Evolutionary conservation across 1,140 invertebrate genomes (phyloP).

Genomic region (Magallana angulata): DNA sequence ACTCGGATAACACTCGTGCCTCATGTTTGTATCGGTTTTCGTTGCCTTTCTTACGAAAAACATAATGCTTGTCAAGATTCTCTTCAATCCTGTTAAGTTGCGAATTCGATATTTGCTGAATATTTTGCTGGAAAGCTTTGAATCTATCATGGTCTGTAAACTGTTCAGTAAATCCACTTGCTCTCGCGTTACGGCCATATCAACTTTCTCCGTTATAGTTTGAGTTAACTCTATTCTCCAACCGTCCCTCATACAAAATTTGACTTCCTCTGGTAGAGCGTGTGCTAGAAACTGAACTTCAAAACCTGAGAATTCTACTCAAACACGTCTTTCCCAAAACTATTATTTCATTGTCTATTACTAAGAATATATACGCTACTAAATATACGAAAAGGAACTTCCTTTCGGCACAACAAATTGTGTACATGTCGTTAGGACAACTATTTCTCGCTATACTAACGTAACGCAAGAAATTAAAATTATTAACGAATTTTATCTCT

Average conservation of each 20-base stretch:
- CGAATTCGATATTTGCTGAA: background rate
- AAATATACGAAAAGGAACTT: no score
- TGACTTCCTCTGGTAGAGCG: background rate
- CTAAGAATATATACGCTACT: no score
- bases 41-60: conserved; percentile 38
- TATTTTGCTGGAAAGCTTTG: background rate
- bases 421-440: no score
- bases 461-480: no score
- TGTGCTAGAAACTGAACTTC: background rate
- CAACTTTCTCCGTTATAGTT: background rate
- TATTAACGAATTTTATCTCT: no score
- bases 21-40: conserved; percentile 47
- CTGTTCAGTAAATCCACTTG: background rate
- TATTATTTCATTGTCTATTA: no score
- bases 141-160: background rate
- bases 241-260: background rate
- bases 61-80: conserved; percentile 1
- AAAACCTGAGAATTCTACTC: no score
- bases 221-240: no score
- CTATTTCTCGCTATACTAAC: no score
- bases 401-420: no score
- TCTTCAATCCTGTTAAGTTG: conserved; percentile 33
- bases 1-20: conserved; percentile 13
- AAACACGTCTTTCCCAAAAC: no score
- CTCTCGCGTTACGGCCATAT: background rate